phyloP scores from a whole-genome alignment of 2,888 invertebrate species.

The Amblyjoppa fuscipennis region DNA sequence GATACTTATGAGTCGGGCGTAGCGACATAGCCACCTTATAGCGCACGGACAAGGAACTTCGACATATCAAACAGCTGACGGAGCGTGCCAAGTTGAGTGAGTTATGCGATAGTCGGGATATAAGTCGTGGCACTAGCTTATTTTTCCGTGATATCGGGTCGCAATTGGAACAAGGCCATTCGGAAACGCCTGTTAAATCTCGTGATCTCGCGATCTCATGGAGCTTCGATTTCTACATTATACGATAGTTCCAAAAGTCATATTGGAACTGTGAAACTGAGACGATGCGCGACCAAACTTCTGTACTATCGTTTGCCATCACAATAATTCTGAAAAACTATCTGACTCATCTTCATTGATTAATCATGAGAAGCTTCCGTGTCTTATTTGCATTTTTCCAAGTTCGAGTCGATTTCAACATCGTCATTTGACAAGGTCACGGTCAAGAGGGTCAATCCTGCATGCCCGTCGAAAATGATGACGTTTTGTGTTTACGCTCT shows the following conservation, averaged over 20 bases:
- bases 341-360: constrained; percentile 1
- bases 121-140: constrained; percentile 47
- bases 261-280: constrained; percentile 4
- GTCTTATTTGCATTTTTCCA: too few species aligned
- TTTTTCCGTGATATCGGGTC: constrained; percentile 54
- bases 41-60: constrained; percentile 35
- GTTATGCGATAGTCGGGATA: constrained; percentile 55
- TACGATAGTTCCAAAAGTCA: constrained; percentile 2
- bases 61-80: constrained; percentile 30
- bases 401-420: not conserved
- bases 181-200: constrained; percentile 42
- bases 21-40: too few species aligned
- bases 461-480: not conserved
- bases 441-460: not conserved
- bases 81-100: constrained; percentile 56
- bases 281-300: not conserved
- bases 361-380: not conserved
- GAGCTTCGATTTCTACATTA: constrained; percentile 2
- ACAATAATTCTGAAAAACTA: not conserved
- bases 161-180: constrained; percentile 60
- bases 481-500: not conserved
- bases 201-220: not conserved
- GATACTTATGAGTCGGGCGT: too few species aligned
- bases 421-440: not conserved
- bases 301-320: not conserved